Evolutionary conservation across 2,113 vertebrate genomes (phyloP).

Genomic region (Phalacrocorax aristotelis): DNA sequence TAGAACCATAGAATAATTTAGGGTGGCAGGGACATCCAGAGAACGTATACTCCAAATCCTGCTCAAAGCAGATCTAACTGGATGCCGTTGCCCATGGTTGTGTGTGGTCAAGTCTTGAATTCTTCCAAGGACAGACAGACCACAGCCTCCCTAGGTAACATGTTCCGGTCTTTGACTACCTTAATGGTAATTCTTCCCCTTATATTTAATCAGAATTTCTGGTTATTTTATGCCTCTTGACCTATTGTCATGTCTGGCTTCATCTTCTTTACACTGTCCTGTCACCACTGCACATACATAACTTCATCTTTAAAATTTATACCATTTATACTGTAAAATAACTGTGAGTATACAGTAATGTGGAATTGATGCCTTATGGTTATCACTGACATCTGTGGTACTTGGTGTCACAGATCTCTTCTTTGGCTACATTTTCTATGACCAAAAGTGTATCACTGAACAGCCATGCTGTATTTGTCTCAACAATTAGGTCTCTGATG

Average conservation of each 20-base stretch:
- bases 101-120: not conserved
- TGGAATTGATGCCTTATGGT: not conserved
- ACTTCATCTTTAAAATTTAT: not conserved
- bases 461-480: not conserved
- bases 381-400: not conserved
- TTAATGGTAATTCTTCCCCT: not conserved
- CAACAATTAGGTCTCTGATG: not conserved
- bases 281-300: not conserved
- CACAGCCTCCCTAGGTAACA: not conserved
- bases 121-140: not conserved
- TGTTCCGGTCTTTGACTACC: not conserved
- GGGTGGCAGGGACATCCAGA: not conserved
- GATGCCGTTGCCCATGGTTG: not conserved
- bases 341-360: not conserved
- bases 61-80: not conserved
- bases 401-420: not conserved
- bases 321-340: not conserved
- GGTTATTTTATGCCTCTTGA: not conserved
- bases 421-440: not conserved
- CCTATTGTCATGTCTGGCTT: not conserved
- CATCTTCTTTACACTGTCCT: not conserved
- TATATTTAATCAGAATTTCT: not conserved
- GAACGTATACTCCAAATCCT: not conserved
- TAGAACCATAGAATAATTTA: not conserved
- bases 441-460: not conserved